Percentiles rank a stretch among this genome's conserved stretches.
phyloP scores from a whole-genome alignment of 1,140 invertebrate species.

The Pseudobourletiella spinata region DNA sequence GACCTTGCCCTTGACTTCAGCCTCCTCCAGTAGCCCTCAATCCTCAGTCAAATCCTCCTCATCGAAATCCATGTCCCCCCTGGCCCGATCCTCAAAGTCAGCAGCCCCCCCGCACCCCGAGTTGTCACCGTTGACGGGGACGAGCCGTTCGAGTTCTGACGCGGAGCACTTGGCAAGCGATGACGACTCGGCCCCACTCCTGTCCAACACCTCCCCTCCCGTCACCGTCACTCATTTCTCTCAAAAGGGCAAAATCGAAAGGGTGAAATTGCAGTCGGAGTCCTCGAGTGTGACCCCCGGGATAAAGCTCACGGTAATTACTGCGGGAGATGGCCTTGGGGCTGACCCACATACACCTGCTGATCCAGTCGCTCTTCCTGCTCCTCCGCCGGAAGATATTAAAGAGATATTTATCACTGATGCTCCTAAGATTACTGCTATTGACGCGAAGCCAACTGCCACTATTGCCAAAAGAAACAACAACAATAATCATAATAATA shows the following conservation, averaged over 20 bases:
- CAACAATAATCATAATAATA: constrained; percentile 35
- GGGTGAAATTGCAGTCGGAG: constrained; percentile 32
- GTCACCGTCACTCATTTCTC: constrained; percentile 51
- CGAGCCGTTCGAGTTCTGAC: constrained; percentile 6
- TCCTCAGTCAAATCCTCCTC: not conserved
- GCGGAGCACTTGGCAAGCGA: constrained; percentile 35
- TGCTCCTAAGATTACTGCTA: not conserved
- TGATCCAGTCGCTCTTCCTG: not conserved
- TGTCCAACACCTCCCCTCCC: constrained; percentile 38
- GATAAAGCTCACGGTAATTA: not conserved
- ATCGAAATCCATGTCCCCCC: constrained; percentile 2
- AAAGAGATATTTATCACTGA: constrained; percentile 28
- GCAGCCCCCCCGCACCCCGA: constrained; percentile 37
- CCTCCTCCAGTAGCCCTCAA: not conserved
- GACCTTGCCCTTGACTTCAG: constrained; percentile 49
- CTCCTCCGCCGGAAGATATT: constrained; percentile 4
- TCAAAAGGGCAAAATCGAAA: constrained; percentile 46
- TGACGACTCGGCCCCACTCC: constrained; percentile 27
- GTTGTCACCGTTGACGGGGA: not conserved
- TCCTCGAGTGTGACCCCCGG: constrained; percentile 37
- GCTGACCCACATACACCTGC: not conserved
- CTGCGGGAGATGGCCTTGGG: not conserved
- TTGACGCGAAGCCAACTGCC: constrained; percentile 23
- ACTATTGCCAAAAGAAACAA: constrained; percentile 37
- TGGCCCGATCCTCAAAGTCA: not conserved